Evolutionary conservation across 1,140 invertebrate genomes (phyloP).

Genomic region (Mylabris phalerata): DNA sequence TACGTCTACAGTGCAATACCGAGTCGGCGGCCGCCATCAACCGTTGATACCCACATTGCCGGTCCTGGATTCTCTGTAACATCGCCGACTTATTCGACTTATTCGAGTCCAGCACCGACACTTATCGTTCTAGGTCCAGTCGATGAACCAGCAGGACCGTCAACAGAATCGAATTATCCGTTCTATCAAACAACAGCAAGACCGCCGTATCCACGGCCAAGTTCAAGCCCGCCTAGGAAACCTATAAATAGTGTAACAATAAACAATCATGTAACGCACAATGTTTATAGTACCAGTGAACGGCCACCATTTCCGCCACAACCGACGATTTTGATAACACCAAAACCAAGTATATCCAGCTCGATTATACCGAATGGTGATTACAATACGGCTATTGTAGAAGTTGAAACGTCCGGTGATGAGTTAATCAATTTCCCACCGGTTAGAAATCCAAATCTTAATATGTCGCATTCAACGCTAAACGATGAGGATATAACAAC

Average conservation of each 20-base stretch:
- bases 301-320: constrained; percentile 39
- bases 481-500: constrained; percentile 54
- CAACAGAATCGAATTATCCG: constrained; percentile 26
- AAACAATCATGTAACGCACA: constrained; percentile 51
- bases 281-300: constrained; percentile 42
- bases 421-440: constrained; percentile 75
- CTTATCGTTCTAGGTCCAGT: constrained; percentile 60
- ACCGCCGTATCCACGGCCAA: not conserved
- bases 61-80: constrained; percentile 29
- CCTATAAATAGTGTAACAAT: constrained; percentile 46
- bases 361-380: constrained; percentile 26
- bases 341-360: constrained; percentile 51
- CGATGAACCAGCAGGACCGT: not conserved
- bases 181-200: not conserved
- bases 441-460: constrained; percentile 72
- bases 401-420: constrained; percentile 48
- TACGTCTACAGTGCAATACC: constrained; percentile 51
- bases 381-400: constrained; percentile 19
- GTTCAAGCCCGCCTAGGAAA: constrained; percentile 40
- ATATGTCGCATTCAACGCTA: constrained; percentile 53
- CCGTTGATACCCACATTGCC: constrained; percentile 22
- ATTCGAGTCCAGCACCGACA: constrained; percentile 57
- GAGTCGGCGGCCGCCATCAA: constrained; percentile 30
- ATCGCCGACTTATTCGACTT: constrained; percentile 24
- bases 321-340: constrained; percentile 52